Percentiles rank a stretch among this genome's conserved stretches.
Evolutionary conservation across 2,797 vertebrate genomes (phyloP).

Genomic region (Heterohyrax brucei): DNA sequence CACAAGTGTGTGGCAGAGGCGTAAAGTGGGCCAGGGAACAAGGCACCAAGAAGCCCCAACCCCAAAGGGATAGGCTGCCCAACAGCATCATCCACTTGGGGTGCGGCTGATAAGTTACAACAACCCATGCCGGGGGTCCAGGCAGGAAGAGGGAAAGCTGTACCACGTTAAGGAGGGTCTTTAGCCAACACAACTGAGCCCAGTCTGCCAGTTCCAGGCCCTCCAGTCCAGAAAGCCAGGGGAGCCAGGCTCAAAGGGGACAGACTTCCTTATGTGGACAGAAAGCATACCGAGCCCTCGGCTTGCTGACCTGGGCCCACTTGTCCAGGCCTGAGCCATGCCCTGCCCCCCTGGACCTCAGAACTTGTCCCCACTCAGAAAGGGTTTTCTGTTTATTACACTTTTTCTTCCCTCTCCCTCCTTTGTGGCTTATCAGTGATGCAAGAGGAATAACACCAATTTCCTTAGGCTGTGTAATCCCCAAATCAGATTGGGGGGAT

Average conservation of each 20-base stretch:
- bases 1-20: background rate
- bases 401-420: conserved; percentile 83
- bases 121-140: background rate
- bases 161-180: fast-evolving
- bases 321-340: background rate
- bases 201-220: background rate
- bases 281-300: background rate
- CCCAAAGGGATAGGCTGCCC: background rate
- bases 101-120: background rate
- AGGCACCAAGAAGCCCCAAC: background rate
- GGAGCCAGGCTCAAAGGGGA: background rate
- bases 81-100: background rate
- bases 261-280: background rate
- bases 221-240: background rate
- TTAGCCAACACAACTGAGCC: background rate
- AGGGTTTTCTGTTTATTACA: conserved; percentile 25
- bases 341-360: background rate
- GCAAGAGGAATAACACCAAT: conserved; percentile 93
- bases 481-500: conserved; percentile 95
- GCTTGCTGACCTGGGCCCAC: background rate
- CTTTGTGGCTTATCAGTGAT: conserved; percentile 94
- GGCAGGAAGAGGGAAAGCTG: fast-evolving
- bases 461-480: conserved; percentile 95
- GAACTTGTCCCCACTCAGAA: background rate
- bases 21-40: background rate